phyloP scores from a whole-genome alignment of 2,888 invertebrate genomes.

The Poecilobothrus nobilitatus region DNA sequence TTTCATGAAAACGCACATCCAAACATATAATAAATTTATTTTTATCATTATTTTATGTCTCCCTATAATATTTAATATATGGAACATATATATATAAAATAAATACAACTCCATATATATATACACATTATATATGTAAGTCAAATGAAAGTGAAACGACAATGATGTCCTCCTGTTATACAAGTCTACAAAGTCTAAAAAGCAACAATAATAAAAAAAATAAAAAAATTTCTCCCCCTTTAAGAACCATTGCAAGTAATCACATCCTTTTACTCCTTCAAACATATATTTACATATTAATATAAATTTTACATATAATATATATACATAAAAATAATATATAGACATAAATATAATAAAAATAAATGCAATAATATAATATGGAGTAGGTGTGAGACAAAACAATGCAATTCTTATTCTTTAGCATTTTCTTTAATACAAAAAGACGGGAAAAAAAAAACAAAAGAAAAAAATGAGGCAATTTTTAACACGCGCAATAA shows the following conservation, averaged over 20 bases:
- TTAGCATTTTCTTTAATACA: not conserved
- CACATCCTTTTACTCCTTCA: constrained; percentile 7
- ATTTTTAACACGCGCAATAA: constrained; percentile 1
- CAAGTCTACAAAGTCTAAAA: too few relatives aligned
- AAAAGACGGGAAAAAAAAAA: not conserved
- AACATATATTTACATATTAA: not conserved
- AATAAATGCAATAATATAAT: too few relatives aligned
- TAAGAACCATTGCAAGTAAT: constrained; percentile 8
- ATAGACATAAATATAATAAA: too few relatives aligned
- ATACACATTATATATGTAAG: constrained; percentile 4
- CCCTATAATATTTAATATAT: too few relatives aligned
- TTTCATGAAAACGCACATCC: not conserved
- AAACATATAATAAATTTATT: not conserved
- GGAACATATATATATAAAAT: not conserved
- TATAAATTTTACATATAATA: too few relatives aligned
- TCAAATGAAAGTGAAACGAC: constrained; percentile 11
- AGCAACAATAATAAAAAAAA: too few relatives aligned
- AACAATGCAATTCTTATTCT: constrained; percentile 3
- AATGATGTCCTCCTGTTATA: not conserved
- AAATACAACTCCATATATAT: not conserved
- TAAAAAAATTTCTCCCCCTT: not conserved
- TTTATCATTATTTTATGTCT: not conserved
- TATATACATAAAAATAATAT: too few relatives aligned
- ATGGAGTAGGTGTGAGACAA: not conserved
- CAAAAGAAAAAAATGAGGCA: not conserved